Conservation (phyloP, 2,797 vertebrate species). For the Pelochelys cantorii region DNA sequence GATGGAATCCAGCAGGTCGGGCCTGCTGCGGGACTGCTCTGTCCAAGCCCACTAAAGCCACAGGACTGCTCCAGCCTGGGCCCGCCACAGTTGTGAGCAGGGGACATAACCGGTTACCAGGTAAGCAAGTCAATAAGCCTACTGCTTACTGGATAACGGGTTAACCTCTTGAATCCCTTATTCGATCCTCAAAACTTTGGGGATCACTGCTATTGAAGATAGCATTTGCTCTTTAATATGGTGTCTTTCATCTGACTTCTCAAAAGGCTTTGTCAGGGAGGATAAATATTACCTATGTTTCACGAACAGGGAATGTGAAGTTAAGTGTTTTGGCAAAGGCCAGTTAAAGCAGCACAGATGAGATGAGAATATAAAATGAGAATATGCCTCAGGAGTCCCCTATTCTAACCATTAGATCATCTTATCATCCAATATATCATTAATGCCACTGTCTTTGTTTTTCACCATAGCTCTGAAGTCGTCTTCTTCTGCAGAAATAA, state of each 20-base stretch:
- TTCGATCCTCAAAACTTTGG: no score
- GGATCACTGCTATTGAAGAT: neutral
- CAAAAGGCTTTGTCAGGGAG: neutral
- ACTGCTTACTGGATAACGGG: no score
- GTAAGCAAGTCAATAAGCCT: no score
- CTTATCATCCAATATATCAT: neutral
- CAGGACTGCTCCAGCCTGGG: no score
- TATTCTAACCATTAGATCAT: neutral
- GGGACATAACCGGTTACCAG: no score
- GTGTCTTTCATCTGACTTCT: neutral
- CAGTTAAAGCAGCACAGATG: neutral
- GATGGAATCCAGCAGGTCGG: no score
- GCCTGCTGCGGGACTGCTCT: no score
- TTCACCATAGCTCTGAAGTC: neutral
- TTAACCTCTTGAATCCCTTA: no score
- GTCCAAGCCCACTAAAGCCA: no score
- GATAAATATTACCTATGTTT: neutral
- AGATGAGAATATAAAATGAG: neutral
- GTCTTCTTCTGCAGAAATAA: conserved; percentile 12
- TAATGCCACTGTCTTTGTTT: neutral
- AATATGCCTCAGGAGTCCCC: neutral
- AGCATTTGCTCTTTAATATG: neutral
- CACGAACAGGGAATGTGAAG: neutral
- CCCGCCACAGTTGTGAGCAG: no score
- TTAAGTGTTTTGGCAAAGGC: neutral